Evolutionary conservation across 2,797 vertebrate genomes (phyloP), one percentile per base, ranked within the genome.

Genomic region (Rhynchonycteris naso): DNA sequence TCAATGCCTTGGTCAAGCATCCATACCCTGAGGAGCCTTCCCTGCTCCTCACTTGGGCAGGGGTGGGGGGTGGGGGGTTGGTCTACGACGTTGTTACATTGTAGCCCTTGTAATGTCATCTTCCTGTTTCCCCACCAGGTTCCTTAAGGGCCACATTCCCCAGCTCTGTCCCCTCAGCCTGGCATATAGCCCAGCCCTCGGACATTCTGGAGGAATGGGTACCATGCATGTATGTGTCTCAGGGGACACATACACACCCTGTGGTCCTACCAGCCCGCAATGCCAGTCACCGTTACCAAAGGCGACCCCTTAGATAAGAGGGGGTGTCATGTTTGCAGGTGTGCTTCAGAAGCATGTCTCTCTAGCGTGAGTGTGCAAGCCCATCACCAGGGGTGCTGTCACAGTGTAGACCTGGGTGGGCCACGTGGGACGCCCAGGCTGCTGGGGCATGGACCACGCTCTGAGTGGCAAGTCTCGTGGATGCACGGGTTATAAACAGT

Each of bases 291-390:
- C 0, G 3, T 19, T 28, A 68, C n/a, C 71, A 69, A 69, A 83
- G 68, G 28, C 1, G 1, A 8, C 22, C 4, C 52, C 5, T 11
- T 1, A 4, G 52, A 69, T 43, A 4, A 43, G 43, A 7, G 43
- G 43, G 43, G 43, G 43, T 6, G 43, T 43, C 43, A 43, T 0
- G 10, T 19, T 9, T 83, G 75, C 13, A 63, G 26, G 35, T 6
- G 13, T 28, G 19, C 74, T 81, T 68, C 52, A 58, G 68, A 30
- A 26, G 7, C 13, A 35, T 1, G 1, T 16, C 33, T 52, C 47
- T 18, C 19, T 4, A 35, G 24, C 1, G 0, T 4, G 1, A 26
- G 3, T 0, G 6, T 38, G 43, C 7, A 4, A 4, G 1, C 26
- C 61, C 16, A 7, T 21, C 0, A 3, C 69, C 30, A 30, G 21